Base-by-base conservation (phyloP, 92 coral and sea anemone species). In the Virgularia gustaviana region DNA sequence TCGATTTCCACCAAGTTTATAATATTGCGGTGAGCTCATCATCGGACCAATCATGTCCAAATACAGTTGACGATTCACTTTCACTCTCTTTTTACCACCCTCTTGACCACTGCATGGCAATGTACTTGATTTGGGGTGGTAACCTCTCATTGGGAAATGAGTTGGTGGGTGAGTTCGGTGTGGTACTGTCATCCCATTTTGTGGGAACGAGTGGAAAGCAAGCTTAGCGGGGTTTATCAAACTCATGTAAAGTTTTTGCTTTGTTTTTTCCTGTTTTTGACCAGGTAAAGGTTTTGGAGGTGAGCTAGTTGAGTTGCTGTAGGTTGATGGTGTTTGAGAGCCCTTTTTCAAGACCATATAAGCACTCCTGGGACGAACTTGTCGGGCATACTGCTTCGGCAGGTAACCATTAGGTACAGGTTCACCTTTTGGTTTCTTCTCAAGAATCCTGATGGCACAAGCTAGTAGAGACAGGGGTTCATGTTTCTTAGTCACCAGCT, bases 201-300 rank as follows among this genome's bases (percentile, higher is more conserved):
- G 53, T 49, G 60, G 75, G 33, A 45, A 52, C 3, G 31, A 22
- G 10, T 52, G 22, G 30, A 11, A 29, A 18, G 28, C 24, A 49
- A 7, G 13, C 8, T 79, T 45, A 13, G 92, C 87, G 11, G 92
- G 92, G 49, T 86, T 80, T 32, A 92, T 84, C 12, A 92, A 86
- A 36, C 92, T 89, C 76, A 92, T 77, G 75, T 92, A 92, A 16
- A 92, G 76, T n/a, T 81, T 76, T 72, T 92, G 98, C 61, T 92
- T 92, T 3, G 96, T 86, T 64, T 92, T 91, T 22, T 84, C 83
- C 77, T 91, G 97, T 70, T 81, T 92, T 32, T 73, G 88, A 22
- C 61, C 78, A 6, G 63, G 77, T 32, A 45, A 52, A 6, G 19
- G n/a, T 68, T 68, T 49, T 4, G 75, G 42, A 11, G 9, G 24